Evolutionary conservation across 2,888 invertebrate species (phyloP), one percentile per base, ranked within the genome.

Genomic region (Stenchaetothrips biformis): DNA sequence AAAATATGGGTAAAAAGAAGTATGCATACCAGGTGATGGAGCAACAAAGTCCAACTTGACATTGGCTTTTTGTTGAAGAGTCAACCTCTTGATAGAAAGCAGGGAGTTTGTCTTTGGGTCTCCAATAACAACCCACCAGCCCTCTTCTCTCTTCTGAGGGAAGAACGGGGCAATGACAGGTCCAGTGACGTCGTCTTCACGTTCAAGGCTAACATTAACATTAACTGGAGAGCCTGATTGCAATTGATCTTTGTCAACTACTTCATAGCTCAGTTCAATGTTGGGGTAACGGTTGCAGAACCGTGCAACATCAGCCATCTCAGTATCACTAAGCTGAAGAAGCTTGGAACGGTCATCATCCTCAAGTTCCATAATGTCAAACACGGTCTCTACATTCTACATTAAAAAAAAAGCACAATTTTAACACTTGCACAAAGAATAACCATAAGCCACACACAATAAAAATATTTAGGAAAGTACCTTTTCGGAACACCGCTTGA

Each of bases 261-360:
- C 94, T 78, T 85, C 85, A 80, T 84, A 85, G 62, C 83, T 84
- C 27, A 85, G 80, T 86, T 99, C 99, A 82, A 99, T 99, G 86
- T 99, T 98, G 0, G 99, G 99, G 87, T 99, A 99, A 25, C 98
- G 90, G 89, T 99, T 99, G 87, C 99, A 99, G 90, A 99, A 99
- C 67, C 96, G 90, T 0, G 99, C 99, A 0, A 99, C 99, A 86
- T 99, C 99, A 0, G 96, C 96, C 95, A 99, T 97, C 89, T 99
- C 95, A 0, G 90, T 86, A 81, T 97, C 94, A 0, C 91, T 91
- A 80, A 99, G 89, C 84, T 94, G 94, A 80, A 95, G 86, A 77
- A 96, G 88, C 83, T 93, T 92, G 48, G 91, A 92, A 81, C 95
- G 92, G 77, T 98, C 93, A 80, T 93, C 93, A 86, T 98, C 98